phyloP scores from a whole-genome alignment of 2,113 vertebrate species.

The Tenebrosternarchus preto region DNA sequence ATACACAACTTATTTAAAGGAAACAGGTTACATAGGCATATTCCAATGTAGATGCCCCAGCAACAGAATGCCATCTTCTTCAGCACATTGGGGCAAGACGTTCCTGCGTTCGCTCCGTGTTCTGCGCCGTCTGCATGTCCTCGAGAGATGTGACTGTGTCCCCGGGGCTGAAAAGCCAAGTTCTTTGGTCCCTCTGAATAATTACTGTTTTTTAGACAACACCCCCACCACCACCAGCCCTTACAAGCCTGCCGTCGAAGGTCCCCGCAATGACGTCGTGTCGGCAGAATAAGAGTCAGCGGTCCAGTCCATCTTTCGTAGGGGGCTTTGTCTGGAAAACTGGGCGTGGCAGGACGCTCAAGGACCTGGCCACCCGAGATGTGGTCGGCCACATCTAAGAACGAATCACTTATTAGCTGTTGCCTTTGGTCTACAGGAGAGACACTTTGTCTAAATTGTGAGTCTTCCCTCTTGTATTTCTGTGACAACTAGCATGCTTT shows the following conservation, averaged over 20 bases:
- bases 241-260: slow-evolving; percentile 34
- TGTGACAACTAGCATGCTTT: not conserved
- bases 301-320: slow-evolving; percentile 54
- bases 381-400: slow-evolving; percentile 13
- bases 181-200: slow-evolving; percentile 42
- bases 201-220: slow-evolving; percentile 44
- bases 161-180: slow-evolving; percentile 16
- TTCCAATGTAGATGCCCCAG: not conserved
- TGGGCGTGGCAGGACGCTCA: slow-evolving; percentile 21
- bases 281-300: slow-evolving; percentile 48
- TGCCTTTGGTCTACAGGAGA: not conserved
- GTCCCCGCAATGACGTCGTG: slow-evolving; percentile 44
- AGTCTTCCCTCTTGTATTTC: not conserved
- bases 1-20: not conserved
- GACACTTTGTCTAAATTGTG: not conserved
- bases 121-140: no score
- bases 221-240: not conserved
- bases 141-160: no score
- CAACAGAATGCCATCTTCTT: no score
- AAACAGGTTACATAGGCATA: no score
- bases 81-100: no score
- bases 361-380: slow-evolving; percentile 20
- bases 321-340: slow-evolving; percentile 43
- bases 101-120: no score
- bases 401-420: not conserved